A percentile compares a stretch with the other conserved stretches of the same genome.
phyloP scores from a whole-genome alignment of 2,888 invertebrate genomes.

The Neoascia interrupta region DNA sequence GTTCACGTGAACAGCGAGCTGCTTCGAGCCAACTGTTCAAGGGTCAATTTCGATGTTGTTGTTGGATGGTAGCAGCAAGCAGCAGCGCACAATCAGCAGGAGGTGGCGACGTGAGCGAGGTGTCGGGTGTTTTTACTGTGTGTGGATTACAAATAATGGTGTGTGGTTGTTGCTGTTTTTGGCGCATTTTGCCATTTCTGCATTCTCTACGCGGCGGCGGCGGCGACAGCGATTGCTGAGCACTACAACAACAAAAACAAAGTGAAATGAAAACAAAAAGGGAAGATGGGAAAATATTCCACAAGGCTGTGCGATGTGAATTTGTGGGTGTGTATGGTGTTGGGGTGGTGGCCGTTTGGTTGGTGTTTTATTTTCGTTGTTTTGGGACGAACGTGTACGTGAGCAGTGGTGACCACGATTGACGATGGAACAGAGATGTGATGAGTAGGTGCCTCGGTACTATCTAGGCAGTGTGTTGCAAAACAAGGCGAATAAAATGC shows the following conservation, averaged over 20 bases:
- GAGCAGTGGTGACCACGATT: conserved; percentile 46
- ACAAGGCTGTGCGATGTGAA: conserved; percentile 48
- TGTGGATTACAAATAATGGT: too few relatives aligned
- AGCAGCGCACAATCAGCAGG: too few relatives aligned
- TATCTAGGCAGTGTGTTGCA: conserved; percentile 4
- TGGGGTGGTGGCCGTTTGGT: conserved; percentile 61
- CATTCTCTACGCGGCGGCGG: neutral
- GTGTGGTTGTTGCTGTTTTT: conserved; percentile 63
- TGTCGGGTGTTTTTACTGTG: conserved; percentile 31
- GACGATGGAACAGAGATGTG: neutral
- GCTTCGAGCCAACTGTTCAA: conserved; percentile 76
- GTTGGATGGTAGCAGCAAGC: conserved; percentile 23
- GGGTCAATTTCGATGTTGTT: conserved; percentile 51
- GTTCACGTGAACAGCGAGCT: conserved; percentile 82
- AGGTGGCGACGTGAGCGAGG: conserved; percentile 36
- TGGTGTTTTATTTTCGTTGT: conserved; percentile 18
- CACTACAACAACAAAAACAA: neutral
- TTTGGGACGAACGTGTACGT: conserved; percentile 23
- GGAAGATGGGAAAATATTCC: conserved; percentile 50
- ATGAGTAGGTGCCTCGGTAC: conserved; percentile 2
- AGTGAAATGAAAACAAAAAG: conserved; percentile 40
- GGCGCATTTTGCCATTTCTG: conserved; percentile 63
- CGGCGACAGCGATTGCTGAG: too few relatives aligned
- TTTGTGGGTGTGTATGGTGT: conserved; percentile 65
- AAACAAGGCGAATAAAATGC: too few relatives aligned